Conservation (phyloP, 1,140 invertebrate genomes). For the Ips nitidus region DNA sequence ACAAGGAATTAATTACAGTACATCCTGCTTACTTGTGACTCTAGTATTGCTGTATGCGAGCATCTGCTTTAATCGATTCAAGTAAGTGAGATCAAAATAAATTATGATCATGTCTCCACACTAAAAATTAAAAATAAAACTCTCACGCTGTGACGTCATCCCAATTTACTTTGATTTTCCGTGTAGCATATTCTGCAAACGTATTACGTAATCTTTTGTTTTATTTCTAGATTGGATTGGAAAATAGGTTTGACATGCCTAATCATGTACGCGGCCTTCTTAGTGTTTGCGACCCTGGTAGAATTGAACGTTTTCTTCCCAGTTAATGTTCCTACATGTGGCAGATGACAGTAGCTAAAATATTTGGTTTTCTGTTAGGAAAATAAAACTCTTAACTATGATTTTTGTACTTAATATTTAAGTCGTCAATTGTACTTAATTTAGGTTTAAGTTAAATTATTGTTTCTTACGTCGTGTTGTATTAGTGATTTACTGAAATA, state of each 20-base stretch:
- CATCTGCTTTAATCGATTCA: slow-evolving; percentile 75
- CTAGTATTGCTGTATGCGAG: slow-evolving; percentile 73
- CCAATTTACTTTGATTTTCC: too few relatives aligned
- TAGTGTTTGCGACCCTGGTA: slow-evolving; percentile 76
- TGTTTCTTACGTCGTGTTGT: too few relatives aligned
- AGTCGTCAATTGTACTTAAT: not conserved
- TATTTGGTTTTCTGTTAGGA: too few relatives aligned
- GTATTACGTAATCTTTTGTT: slow-evolving; percentile 5
- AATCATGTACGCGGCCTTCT: slow-evolving; percentile 73
- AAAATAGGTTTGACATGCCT: slow-evolving; percentile 76
- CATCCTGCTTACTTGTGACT: slow-evolving; percentile 75
- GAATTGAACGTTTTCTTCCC: slow-evolving; percentile 85
- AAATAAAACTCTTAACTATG: too few relatives aligned
- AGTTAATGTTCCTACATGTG: slow-evolving; percentile 80
- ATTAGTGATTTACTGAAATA: too few relatives aligned
- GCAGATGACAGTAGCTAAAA: slow-evolving; percentile 38
- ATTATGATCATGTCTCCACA: not conserved
- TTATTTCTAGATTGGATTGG: slow-evolving; percentile 63
- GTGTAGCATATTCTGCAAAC: not conserved
- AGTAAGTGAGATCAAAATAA: slow-evolving; percentile 47
- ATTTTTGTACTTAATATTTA: not conserved
- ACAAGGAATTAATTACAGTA: slow-evolving; percentile 76
- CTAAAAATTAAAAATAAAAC: not conserved
- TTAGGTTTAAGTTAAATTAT: too few relatives aligned
- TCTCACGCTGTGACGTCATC: not conserved